These are phyloP conservation scores for Lasioglossum lativentre DNA, from an alignment of 2,888 invertebrate species.

Conservation along the genomic window DNA sequence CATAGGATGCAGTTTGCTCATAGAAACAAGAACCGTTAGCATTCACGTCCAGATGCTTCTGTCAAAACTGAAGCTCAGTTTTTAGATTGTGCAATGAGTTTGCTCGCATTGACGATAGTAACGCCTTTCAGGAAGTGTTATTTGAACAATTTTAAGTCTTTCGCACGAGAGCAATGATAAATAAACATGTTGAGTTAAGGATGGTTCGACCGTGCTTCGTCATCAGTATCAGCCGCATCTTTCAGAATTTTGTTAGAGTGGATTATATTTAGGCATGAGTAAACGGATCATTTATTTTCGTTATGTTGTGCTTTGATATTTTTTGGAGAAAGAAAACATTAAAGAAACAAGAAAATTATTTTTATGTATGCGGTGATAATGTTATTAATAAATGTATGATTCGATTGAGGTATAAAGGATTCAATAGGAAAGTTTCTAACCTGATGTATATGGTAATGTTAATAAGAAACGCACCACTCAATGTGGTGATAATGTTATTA, in stretches of 20 bases:
- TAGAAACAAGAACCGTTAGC: neutral
- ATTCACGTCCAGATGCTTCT: neutral
- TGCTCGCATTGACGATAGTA: neutral
- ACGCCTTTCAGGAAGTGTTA: neutral
- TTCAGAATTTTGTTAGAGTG: neutral
- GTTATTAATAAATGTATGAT: neutral
- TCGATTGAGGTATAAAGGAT: neutral
- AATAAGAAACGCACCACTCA: too few species aligned
- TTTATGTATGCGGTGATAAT: neutral
- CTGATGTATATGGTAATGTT: too few species aligned
- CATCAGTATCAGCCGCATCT: neutral
- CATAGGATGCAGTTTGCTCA: neutral
- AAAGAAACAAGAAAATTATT: neutral
- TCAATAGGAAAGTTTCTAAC: neutral
- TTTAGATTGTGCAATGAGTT: neutral
- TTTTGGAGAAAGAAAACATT: neutral
- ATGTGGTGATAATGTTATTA: too few species aligned
- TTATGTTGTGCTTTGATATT: neutral
- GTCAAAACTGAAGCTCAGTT: neutral
- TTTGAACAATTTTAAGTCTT: neutral
- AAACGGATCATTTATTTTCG: neutral
- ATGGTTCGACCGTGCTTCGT: neutral
- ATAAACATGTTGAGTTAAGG: neutral
- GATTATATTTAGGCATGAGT: neutral
- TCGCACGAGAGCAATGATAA: neutral